Evolutionary conservation across 2,797 vertebrate genomes (phyloP).

Genomic region (Eupleurogrammus muticus): DNA sequence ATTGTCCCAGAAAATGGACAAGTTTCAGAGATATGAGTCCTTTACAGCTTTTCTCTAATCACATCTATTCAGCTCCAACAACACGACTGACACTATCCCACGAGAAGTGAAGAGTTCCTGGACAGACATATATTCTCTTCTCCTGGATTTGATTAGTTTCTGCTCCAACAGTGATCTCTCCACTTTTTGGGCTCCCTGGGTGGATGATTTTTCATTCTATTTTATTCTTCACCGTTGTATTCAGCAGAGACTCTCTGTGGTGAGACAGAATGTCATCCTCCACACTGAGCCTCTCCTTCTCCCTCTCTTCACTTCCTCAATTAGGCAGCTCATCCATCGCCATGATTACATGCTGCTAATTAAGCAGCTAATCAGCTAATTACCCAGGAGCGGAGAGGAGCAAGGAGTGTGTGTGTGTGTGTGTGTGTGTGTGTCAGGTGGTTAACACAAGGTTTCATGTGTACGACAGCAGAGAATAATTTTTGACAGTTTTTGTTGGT

Average conservation of each 20-base stretch:
- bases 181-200: slow-evolving; percentile 15
- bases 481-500: slow-evolving; percentile 8
- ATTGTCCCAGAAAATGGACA: neutral
- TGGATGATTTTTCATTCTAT: slow-evolving; percentile 19
- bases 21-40: slow-evolving; percentile 3
- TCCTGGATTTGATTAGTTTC: slow-evolving; percentile 28
- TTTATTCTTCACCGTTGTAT: slow-evolving; percentile 28
- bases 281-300: slow-evolving; percentile 52
- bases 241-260: slow-evolving; percentile 37
- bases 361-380: slow-evolving; percentile 84
- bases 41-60: neutral
- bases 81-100: neutral
- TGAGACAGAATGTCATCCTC: slow-evolving; percentile 60
- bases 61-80: slow-evolving; percentile 13
- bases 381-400: slow-evolving; percentile 72
- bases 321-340: slow-evolving; percentile 77
- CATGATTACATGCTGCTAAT: slow-evolving; percentile 81
- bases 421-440: slow-evolving; percentile 17
- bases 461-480: slow-evolving; percentile 16
- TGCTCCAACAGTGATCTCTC: slow-evolving; percentile 25
- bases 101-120: neutral
- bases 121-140: slow-evolving; percentile 16
- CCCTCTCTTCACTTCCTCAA: slow-evolving; percentile 72
- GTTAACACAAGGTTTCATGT: slow-evolving; percentile 40
- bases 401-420: slow-evolving; percentile 25